These are phyloP conservation scores for Heteractis magnifica DNA, from an alignment of 92 coral and sea anemone genomes.

Conservation along the genomic window DNA sequence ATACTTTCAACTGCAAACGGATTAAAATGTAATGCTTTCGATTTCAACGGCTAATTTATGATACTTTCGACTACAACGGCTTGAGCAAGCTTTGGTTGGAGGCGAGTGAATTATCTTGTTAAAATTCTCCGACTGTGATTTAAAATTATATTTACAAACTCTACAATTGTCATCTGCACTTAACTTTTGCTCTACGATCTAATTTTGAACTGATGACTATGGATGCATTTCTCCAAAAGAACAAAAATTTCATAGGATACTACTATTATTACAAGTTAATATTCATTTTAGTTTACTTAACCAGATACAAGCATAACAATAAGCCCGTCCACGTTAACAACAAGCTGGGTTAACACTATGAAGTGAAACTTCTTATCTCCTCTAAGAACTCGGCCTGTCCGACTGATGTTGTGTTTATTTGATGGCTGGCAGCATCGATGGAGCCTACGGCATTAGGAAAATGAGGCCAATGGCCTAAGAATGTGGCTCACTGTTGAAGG, in stretches of 20 bases:
- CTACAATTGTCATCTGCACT: too few relatives aligned
- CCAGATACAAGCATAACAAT: slow-evolving; percentile 19
- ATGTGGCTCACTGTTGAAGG: slow-evolving; percentile 13
- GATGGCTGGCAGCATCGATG: slow-evolving; percentile 39
- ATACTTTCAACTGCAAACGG: too few relatives aligned
- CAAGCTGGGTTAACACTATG: slow-evolving; percentile 36
- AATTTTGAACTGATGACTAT: background rate
- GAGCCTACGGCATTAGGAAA: slow-evolving; percentile 41
- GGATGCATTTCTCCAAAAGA: background rate
- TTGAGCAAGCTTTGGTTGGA: too few relatives aligned
- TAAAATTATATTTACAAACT: too few relatives aligned
- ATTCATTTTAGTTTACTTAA: background rate
- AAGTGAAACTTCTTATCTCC: slow-evolving; percentile 40
- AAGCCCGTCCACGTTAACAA: slow-evolving; percentile 25
- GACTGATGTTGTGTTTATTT: slow-evolving; percentile 27
- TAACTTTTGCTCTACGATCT: too few relatives aligned
- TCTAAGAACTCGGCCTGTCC: slow-evolving; percentile 27
- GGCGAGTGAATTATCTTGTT: too few relatives aligned
- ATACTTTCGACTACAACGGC: too few relatives aligned
- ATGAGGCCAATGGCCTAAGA: slow-evolving; percentile 14
- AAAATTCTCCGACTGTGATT: too few relatives aligned
- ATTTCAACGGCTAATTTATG: too few relatives aligned
- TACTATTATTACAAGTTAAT: background rate
- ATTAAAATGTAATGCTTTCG: too few relatives aligned
- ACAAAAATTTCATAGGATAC: background rate